A percentile compares a stretch with the other conserved stretches of the same genome.
phyloP scores from a whole-genome alignment of 2,113 vertebrate genomes.

The Shinisaurus crocodilurus region DNA sequence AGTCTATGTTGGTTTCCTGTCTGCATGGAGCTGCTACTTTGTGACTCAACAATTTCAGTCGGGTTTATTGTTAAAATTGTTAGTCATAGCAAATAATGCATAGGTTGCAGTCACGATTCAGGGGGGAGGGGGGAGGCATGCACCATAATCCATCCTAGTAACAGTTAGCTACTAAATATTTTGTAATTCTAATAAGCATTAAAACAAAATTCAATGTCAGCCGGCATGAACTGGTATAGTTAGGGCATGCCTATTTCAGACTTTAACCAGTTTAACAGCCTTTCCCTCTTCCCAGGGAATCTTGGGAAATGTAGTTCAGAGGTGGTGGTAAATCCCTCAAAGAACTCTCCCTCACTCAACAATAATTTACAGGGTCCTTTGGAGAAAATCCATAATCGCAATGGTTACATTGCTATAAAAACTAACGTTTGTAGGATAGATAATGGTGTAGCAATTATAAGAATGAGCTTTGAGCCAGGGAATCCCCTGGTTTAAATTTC shows the following conservation, averaged over 20 bases:
- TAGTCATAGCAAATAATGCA: neutral
- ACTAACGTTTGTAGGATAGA: neutral
- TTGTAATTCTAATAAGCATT: neutral
- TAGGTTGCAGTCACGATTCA: neutral
- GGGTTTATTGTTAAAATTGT: neutral
- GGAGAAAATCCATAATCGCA: too few species aligned
- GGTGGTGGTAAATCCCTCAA: neutral
- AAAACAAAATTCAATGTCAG: neutral
- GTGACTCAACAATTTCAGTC: neutral
- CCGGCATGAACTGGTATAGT: neutral
- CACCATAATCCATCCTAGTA: neutral
- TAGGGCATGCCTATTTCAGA: neutral
- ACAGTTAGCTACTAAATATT: neutral
- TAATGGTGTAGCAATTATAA: neutral
- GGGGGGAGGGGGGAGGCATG: too few species aligned
- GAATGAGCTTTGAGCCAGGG: neutral
- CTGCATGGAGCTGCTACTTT: neutral
- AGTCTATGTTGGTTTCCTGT: neutral
- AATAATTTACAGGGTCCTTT: neutral
- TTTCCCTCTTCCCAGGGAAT: neutral
- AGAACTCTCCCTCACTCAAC: neutral
- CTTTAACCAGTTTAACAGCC: neutral
- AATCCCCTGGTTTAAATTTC: neutral
- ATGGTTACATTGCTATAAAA: neutral
- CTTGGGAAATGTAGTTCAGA: neutral